Evolutionary conservation across 1,140 invertebrate species (phyloP), one percentile per base, ranked within the genome.

Genomic region (Manduca sexta): DNA sequence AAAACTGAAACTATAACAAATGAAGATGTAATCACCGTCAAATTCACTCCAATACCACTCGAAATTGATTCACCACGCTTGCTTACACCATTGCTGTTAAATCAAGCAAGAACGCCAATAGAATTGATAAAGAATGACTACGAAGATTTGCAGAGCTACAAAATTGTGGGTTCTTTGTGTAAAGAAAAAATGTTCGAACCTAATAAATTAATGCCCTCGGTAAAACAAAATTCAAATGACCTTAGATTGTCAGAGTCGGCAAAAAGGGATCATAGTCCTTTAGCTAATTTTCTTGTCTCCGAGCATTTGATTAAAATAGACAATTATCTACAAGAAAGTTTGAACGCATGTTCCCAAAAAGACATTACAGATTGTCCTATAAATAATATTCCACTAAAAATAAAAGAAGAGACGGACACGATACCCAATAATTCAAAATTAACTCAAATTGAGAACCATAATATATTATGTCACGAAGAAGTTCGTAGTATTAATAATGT

Each of bases 1-100:
- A 84, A 84, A 71, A 86, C 84, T 1, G 86, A 87, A 59, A 85
- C 73, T 3, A 75, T 84, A 47, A 84, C 79, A 10, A 86, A 87
- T 47, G 78, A 87, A 61, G 82, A 86, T 40, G 71, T 86, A 18
- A 74, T 87, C 14, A 84, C 79, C 62, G 76, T 87, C 0, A 87
- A 86, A 59, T 81, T 87, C 45, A 83, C 78, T 21, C 86, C 86
- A 0, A 54, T 84, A 17, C 65, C 60, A 11, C 64, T 60, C 2
- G 78, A 85, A 49, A 30, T 85, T 7, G 77, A 82, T 26, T 44
- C 60, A 10, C 58, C 67, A 14, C 42, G 60, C n/a, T 51, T 64
- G 41, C 56, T 67, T 8, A 64, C 69, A 8, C 63, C 65, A 14
- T 11, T 46, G 17, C n/a, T 29, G n/a, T 21, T 3, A 30, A 12